phyloP scores from a whole-genome alignment of 2,113 vertebrate species.

The Sigmodon hispidus region DNA sequence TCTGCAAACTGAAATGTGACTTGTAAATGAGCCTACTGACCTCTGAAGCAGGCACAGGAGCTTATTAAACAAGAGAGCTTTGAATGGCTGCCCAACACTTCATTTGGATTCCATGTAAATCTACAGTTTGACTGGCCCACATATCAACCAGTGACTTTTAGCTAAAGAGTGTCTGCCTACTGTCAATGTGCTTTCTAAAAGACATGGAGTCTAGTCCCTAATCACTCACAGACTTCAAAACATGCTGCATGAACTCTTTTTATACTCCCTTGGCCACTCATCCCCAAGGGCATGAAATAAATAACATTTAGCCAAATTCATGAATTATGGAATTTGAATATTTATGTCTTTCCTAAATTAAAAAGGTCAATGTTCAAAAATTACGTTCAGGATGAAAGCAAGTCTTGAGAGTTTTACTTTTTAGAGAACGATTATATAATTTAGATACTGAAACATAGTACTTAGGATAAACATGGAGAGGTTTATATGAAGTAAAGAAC shows the following conservation, averaged over 20 bases:
- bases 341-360: neutral
- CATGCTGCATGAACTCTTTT: neutral
- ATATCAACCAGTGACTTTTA: constrained; percentile 54
- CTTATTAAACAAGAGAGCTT: constrained; percentile 54
- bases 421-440: neutral
- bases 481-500: neutral
- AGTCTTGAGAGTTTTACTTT: neutral
- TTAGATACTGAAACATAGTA: neutral
- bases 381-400: neutral
- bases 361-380: neutral
- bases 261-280: fast-evolving
- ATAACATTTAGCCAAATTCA: neutral
- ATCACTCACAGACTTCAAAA: constrained; percentile 43
- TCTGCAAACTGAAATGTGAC: constrained; percentile 43
- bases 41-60: constrained; percentile 48
- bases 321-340: neutral
- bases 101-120: constrained; percentile 60
- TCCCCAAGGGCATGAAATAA: neutral
- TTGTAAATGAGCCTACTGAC: constrained; percentile 43
- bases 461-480: neutral
- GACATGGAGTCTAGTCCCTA: constrained; percentile 15
- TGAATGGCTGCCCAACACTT: constrained; percentile 55
- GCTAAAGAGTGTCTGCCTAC: constrained; percentile 53
- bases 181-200: constrained; percentile 43
- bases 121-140: constrained; percentile 23